phyloP scores from a whole-genome alignment of 2,797 vertebrate species.

The Chiloscyllium punctatum region DNA sequence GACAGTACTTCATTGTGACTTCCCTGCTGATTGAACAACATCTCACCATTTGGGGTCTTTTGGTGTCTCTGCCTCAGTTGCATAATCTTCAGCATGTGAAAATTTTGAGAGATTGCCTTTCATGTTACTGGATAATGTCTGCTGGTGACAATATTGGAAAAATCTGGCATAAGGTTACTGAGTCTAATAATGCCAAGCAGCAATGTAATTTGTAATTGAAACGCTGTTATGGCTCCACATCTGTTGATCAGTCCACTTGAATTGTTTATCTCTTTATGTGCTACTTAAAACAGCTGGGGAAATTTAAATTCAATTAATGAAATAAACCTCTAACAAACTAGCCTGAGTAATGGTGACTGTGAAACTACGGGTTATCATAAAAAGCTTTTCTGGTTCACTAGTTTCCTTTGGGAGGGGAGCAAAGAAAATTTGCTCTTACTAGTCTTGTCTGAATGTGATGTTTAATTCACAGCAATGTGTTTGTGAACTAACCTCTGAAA shows the following conservation, averaged over 20 bases:
- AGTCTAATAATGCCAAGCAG: neutral
- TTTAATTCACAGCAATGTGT: neutral
- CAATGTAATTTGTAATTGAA: neutral
- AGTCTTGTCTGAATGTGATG: neutral
- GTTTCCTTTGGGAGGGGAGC: neutral
- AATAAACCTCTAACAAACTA: neutral
- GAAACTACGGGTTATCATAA: neutral
- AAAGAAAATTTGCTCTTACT: neutral
- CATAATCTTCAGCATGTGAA: neutral
- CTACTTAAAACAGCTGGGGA: neutral
- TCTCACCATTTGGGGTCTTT: neutral
- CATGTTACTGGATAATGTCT: neutral
- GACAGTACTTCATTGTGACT: neutral
- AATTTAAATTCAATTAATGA: neutral
- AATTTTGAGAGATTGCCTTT: neutral
- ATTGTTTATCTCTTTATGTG: neutral
- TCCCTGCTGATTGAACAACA: neutral
- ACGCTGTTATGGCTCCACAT: no score
- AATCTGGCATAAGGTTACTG: neutral
- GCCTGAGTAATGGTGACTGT: neutral
- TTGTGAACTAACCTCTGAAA: neutral
- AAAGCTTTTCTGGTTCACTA: neutral
- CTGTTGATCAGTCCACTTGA: neutral
- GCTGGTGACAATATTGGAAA: neutral
- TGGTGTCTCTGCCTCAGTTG: neutral